Conservation (phyloP, 2,888 invertebrate genomes). For the Tetragonula carbonaria region DNA sequence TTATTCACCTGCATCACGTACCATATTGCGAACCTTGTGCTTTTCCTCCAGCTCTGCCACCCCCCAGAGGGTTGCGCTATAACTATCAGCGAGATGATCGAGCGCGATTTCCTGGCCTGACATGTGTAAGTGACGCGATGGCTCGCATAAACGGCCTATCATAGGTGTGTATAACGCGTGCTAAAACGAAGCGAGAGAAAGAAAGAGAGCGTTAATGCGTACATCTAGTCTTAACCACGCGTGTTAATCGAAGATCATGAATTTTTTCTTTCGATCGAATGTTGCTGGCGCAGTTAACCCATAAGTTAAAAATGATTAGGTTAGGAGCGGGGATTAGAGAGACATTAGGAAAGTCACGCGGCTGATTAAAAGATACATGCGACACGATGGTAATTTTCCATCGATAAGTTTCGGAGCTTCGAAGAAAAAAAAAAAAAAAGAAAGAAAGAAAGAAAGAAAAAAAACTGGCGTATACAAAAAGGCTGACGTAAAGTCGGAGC, state of each 20-base stretch:
- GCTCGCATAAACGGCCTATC: slow-evolving; percentile 40
- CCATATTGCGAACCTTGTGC: slow-evolving; percentile 60
- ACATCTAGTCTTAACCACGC: slow-evolving; percentile 33
- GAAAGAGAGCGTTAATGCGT: slow-evolving; percentile 38
- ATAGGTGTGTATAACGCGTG: slow-evolving; percentile 45
- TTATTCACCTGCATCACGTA: slow-evolving; percentile 63
- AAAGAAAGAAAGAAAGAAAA: no score
- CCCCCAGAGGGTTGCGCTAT: slow-evolving; percentile 34
- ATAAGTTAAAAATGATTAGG: neutral
- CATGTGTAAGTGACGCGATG: slow-evolving; percentile 41
- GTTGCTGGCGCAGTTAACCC: neutral
- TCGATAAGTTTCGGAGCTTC: neutral
- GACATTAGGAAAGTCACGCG: neutral
- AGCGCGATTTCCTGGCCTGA: slow-evolving; percentile 53
- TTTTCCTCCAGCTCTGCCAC: slow-evolving; percentile 33
- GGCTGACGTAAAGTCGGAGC: neutral
- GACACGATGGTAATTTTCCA: slow-evolving; percentile 7
- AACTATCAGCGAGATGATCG: slow-evolving; percentile 43
- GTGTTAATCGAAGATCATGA: neutral
- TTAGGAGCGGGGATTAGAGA: neutral
- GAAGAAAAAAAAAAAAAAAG: no score
- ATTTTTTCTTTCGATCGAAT: neutral
- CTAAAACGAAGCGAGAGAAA: slow-evolving; percentile 19
- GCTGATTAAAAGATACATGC: neutral
- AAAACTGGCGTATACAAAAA: no score